Evolutionary conservation across 2,888 invertebrate genomes (phyloP).

Genomic region (Drosophila atripex): DNA sequence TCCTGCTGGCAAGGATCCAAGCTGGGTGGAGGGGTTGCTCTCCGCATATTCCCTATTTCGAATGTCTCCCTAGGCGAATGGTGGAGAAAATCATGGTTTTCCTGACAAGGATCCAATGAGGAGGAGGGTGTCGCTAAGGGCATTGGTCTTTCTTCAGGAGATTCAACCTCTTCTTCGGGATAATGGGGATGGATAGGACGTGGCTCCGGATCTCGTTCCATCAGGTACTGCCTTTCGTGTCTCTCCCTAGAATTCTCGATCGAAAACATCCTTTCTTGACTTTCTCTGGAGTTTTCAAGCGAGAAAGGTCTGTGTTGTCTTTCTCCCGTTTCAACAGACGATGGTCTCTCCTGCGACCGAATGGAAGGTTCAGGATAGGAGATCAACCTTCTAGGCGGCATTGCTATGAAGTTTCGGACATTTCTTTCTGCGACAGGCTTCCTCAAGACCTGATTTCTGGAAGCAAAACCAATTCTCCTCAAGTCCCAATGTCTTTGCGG

Average conservation of each 20-base stretch:
- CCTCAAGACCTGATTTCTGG: not conserved
- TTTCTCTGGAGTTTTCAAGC: not conserved
- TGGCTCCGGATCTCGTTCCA: conserved; percentile 13
- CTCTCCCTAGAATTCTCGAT: not conserved
- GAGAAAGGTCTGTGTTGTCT: not conserved
- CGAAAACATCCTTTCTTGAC: not conserved
- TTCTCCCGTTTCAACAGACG: not conserved
- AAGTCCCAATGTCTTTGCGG: conserved; percentile 24
- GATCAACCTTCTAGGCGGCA: conserved; percentile 4
- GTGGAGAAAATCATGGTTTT: not conserved
- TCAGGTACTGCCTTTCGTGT: not conserved
- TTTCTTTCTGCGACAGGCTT: conserved; percentile 3
- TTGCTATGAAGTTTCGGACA: conserved; percentile 4
- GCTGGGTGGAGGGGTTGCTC: not conserved
- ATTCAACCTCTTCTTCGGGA: conserved; percentile 28
- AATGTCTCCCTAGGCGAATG: not conserved
- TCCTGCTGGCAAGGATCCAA: conserved; percentile 62
- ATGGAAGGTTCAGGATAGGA: not conserved
- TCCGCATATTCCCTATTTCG: not conserved
- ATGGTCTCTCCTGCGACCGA: not conserved
- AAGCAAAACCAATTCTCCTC: not conserved
- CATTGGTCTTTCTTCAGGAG: conserved; percentile 22
- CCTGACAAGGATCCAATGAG: not conserved
- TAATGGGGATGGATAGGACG: conserved; percentile 26
- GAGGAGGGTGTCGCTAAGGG: not conserved